Evolutionary conservation across 2,888 invertebrate genomes (phyloP).

Genomic region (Osedax fenrisi): DNA sequence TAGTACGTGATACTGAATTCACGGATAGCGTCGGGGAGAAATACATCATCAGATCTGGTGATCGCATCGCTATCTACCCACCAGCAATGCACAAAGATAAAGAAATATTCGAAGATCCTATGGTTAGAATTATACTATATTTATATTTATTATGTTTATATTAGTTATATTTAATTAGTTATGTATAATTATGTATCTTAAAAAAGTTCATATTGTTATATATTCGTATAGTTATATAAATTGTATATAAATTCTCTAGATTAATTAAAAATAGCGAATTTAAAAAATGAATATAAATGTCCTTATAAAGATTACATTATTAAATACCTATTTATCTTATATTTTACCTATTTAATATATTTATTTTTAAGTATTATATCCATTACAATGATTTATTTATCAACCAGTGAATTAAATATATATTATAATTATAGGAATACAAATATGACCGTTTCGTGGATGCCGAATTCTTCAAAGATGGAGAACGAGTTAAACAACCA

Average conservation of each 20-base stretch:
- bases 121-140: slow-evolving; percentile 40
- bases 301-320: no score
- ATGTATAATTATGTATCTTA: no score
- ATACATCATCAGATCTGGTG: slow-evolving; percentile 44
- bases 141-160: background rate
- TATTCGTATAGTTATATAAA: no score
- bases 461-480: slow-evolving; percentile 46
- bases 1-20: slow-evolving; percentile 45
- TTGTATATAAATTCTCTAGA: no score
- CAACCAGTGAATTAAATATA: no score
- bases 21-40: slow-evolving; percentile 40
- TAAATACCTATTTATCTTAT: no score
- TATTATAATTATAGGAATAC: slow-evolving; percentile 41
- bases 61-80: slow-evolving; percentile 50
- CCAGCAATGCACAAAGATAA: slow-evolving; percentile 50
- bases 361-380: no score
- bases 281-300: no score
- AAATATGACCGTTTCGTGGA: slow-evolving; percentile 49
- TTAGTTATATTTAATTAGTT: background rate
- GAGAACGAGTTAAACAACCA: slow-evolving; percentile 45
- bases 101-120: slow-evolving; percentile 48
- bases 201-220: background rate
- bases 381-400: no score
- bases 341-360: no score
- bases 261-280: no score